phyloP scores from a whole-genome alignment of 2,113 vertebrate species.

The Chionomys nivalis region DNA sequence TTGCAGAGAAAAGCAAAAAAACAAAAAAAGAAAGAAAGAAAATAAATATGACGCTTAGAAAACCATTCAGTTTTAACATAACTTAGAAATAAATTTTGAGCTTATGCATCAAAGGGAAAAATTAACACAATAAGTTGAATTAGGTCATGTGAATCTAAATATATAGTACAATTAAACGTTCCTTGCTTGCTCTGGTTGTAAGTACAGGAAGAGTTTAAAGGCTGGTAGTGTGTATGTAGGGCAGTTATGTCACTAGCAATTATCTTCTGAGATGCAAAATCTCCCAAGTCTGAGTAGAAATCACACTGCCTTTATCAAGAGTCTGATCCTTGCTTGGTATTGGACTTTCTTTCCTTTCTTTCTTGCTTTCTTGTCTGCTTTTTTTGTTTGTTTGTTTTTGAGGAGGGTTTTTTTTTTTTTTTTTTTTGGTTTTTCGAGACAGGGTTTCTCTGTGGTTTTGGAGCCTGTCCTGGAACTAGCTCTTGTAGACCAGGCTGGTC shows the following conservation, averaged over 20 bases:
- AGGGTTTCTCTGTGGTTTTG: too few species aligned
- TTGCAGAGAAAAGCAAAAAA: background rate
- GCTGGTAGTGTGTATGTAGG: conserved; percentile 33
- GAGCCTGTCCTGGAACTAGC: too few species aligned
- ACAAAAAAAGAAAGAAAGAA: background rate
- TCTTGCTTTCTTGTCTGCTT: background rate
- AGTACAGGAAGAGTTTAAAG: conserved; percentile 41
- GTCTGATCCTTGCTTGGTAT: conserved; percentile 33
- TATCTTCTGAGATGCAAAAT: conserved; percentile 44
- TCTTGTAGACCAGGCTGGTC: too few species aligned
- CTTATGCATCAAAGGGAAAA: background rate
- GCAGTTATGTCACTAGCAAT: conserved; percentile 16
- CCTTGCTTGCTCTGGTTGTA: conserved; percentile 40
- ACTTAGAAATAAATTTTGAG: conserved; percentile 42
- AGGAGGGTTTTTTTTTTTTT: too few species aligned
- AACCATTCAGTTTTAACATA: background rate
- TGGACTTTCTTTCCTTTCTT: background rate
- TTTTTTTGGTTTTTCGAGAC: too few species aligned
- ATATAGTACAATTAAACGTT: background rate
- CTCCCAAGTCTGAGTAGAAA: conserved; percentile 24
- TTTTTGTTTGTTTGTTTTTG: background rate
- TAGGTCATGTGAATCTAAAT: conserved; percentile 6
- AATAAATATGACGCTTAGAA: background rate
- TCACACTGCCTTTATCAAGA: conserved; percentile 41
- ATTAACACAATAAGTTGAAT: conserved; percentile 33